Base-by-base conservation (phyloP, 1,140 invertebrate genomes). In the Temnothorax curvispinosus region DNA sequence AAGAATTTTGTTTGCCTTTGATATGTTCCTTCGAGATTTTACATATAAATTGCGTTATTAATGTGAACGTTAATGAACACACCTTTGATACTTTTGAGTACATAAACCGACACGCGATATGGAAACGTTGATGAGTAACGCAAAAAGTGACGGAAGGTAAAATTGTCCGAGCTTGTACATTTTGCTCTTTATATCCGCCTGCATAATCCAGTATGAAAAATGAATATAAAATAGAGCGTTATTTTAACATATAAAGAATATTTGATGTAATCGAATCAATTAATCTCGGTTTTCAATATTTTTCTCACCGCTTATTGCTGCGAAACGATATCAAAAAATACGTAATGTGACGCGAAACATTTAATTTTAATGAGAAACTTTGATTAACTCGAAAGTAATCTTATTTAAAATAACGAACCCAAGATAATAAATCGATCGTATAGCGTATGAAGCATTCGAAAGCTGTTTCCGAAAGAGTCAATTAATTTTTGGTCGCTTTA, bases 31-130 rank as follows among this genome's bases (percentile, higher is more conserved):
- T 60, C 67, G 80, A 84, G 80, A 75, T 84, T 84, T 84, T 84
- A 84, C 80, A 84, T 84, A 84, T 84, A 84, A 84, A 84, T 84
- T 74, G 69, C 54, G 80, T 84, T 84, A 84, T 84, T 84, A 84
- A 84, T 84, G 54, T 47, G 54, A 84, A 60, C 56, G 56, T 50
- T 84, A 75, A 84, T 84, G 56, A 84, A 84, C 54, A 75, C 80
- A 75, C 80, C 69, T 75, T 84, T 84, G 80, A 84, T 84, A 75
- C 32, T 47, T 84, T 60, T 41, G 27, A 60, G 21, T 84, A 52
- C n/a, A 60, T 82, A 82, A 84, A 84, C 69, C 69, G 56, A 84
- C 75, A 84, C 8, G 54, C 8, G 80, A 84, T 75, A 74, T 62
- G 69, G 8, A 74, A 62, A 75, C 69, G 56, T 80, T 80, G 77